phyloP scores from a whole-genome alignment of 1,140 invertebrate genomes.

The Caerostris extrusa region DNA sequence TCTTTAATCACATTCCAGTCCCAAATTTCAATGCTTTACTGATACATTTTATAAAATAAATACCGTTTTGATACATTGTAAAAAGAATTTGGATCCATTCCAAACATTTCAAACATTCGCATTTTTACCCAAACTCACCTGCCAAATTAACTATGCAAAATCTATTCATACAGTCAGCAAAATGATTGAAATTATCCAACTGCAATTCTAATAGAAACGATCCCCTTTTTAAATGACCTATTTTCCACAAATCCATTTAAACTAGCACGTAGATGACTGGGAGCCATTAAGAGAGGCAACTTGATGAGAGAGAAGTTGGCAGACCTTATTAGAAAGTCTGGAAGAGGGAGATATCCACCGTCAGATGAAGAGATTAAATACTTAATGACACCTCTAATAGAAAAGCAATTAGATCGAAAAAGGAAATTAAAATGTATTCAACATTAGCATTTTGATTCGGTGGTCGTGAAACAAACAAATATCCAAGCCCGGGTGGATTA shows the following conservation, averaged over 20 bases:
- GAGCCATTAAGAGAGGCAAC: not conserved
- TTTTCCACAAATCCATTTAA: slow-evolving; percentile 42
- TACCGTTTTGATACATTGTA: too few relatives aligned
- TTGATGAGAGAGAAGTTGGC: not conserved
- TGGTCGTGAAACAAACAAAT: slow-evolving; percentile 68
- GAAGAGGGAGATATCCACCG: slow-evolving; percentile 15
- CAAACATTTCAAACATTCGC: too few relatives aligned
- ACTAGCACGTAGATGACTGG: not conserved
- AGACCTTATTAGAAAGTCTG: slow-evolving; percentile 49
- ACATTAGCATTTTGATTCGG: slow-evolving; percentile 73
- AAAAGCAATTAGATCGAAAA: slow-evolving; percentile 74
- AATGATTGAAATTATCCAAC: slow-evolving; percentile 6
- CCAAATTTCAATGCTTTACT: too few relatives aligned
- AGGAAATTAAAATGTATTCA: slow-evolving; percentile 73
- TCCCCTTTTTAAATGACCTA: slow-evolving; percentile 44
- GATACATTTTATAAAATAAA: too few relatives aligned
- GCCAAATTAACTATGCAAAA: not conserved
- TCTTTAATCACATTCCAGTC: too few relatives aligned
- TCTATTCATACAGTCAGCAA: not conserved
- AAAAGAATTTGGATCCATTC: too few relatives aligned
- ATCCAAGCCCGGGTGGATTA: slow-evolving; percentile 57
- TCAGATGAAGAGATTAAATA: slow-evolving; percentile 68
- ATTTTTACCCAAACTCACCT: not conserved
- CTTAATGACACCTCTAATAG: slow-evolving; percentile 72
- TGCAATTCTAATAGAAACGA: not conserved